Evolutionary conservation across 1,140 invertebrate genomes (phyloP).

Genomic region (Wiebesia pumilae): DNA sequence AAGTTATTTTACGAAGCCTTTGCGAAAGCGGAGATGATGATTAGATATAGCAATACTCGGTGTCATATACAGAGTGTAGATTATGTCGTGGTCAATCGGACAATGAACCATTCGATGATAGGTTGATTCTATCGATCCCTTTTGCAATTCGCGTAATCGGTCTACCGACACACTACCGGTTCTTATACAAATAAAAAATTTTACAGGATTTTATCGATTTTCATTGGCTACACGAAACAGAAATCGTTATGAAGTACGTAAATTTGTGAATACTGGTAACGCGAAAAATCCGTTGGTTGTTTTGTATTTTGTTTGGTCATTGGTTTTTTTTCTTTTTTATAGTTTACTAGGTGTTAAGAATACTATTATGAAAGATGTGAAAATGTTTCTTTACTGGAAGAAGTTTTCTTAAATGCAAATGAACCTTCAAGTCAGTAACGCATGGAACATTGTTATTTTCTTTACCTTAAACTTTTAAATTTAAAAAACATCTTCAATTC

Average conservation of each 20-base stretch:
- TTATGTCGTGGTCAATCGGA: constrained; percentile 48
- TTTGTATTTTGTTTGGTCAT: no score
- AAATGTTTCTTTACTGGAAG: background rate
- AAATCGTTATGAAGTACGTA: no score
- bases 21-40: constrained; percentile 25
- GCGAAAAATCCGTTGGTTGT: no score
- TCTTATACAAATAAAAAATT: no score
- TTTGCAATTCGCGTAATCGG: no score
- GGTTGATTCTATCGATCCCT: background rate
- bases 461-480: background rate
- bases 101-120: constrained; percentile 4
- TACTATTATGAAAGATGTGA: background rate
- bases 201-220: no score
- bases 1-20: background rate
- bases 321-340: no score
- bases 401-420: background rate
- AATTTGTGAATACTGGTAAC: no score
- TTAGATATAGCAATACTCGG: constrained; percentile 24
- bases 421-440: background rate
- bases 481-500: background rate
- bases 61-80: background rate
- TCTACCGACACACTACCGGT: no score
- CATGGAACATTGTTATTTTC: background rate
- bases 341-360: background rate
- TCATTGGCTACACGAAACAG: no score